Percentiles rank a stretch among this genome's conserved stretches.
These are phyloP conservation scores for Drusus annulatus DNA, from an alignment of 1,140 invertebrate genomes.

Conservation along the genomic window DNA sequence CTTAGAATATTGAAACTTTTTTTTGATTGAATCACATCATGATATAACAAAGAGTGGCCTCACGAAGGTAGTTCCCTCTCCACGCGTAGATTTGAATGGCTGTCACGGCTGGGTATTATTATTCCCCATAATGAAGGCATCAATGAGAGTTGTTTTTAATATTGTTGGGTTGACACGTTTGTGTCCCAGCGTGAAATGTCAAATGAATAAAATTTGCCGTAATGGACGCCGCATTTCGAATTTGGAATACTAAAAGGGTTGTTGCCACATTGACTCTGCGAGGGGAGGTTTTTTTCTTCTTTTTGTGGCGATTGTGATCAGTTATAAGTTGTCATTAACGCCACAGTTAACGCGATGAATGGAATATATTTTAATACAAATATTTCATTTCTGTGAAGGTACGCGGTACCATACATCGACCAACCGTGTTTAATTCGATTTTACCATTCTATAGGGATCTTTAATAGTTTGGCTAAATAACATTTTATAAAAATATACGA, in stretches of 20 bases:
- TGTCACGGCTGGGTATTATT: conserved; percentile 47
- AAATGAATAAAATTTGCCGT: conserved; percentile 53
- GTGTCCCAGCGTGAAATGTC: conserved; percentile 56
- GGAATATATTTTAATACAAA: neutral
- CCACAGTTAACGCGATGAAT: conserved; percentile 14
- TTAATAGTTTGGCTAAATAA: no score
- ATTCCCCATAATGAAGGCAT: conserved; percentile 21
- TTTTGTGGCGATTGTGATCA: conserved; percentile 38
- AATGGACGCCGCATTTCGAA: conserved; percentile 54
- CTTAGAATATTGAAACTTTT: no score
- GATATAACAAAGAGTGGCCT: neutral
- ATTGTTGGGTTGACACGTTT: conserved; percentile 51
- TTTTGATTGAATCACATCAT: no score
- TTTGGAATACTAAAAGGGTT: conserved; percentile 51
- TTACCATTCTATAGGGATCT: no score
- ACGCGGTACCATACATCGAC: neutral
- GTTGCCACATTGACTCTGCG: conserved; percentile 38
- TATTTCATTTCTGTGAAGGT: neutral
- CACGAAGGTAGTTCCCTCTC: no score
- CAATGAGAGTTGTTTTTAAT: conserved; percentile 49
- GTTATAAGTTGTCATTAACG: conserved; percentile 40
- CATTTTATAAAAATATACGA: no score
- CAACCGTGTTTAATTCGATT: no score
- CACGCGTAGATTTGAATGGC: neutral
- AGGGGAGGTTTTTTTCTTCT: conserved; percentile 30